Conservation (phyloP, 2,113 vertebrate species). For the Andinoacara biseriatus region DNA sequence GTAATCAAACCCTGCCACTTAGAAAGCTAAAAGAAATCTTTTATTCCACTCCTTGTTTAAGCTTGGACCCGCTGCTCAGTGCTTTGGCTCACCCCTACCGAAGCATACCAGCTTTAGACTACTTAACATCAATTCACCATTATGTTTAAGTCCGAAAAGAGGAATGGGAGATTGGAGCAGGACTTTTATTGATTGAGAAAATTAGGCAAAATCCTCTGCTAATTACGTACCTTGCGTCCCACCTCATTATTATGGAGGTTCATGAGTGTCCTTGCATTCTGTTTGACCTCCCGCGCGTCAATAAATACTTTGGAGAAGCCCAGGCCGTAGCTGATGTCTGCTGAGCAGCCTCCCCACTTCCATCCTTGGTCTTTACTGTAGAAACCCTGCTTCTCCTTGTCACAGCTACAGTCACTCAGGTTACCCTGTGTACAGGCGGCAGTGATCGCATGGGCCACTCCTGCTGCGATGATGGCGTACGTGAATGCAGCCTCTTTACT, state of each 20-base stretch:
- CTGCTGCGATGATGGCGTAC: conserved; percentile 94
- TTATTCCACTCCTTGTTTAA: conserved; percentile 71
- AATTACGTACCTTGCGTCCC: conserved; percentile 90
- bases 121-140: neutral
- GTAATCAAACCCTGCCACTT: conserved; percentile 81
- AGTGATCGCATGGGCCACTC: conserved; percentile 94
- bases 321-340: conserved; percentile 94
- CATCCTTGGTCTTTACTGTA: conserved; percentile 94
- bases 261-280: conserved; percentile 96
- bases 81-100: conserved; percentile 49
- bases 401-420: conserved; percentile 96
- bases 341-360: conserved; percentile 99
- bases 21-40: conserved; percentile 73
- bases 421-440: conserved; percentile 96
- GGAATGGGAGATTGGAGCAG: neutral
- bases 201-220: neutral
- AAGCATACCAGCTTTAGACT: conserved; percentile 8
- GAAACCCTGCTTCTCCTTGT: conserved; percentile 97
- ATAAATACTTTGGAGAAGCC: conserved; percentile 97
- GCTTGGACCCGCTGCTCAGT: conserved; percentile 45
- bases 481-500: conserved; percentile 97
- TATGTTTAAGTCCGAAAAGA: neutral
- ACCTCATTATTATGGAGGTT: conserved; percentile 98
- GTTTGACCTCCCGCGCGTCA: conserved; percentile 96
- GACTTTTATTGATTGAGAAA: neutral